Evolutionary conservation across 2,888 invertebrate species (phyloP).

Genomic region (Troides helena): DNA sequence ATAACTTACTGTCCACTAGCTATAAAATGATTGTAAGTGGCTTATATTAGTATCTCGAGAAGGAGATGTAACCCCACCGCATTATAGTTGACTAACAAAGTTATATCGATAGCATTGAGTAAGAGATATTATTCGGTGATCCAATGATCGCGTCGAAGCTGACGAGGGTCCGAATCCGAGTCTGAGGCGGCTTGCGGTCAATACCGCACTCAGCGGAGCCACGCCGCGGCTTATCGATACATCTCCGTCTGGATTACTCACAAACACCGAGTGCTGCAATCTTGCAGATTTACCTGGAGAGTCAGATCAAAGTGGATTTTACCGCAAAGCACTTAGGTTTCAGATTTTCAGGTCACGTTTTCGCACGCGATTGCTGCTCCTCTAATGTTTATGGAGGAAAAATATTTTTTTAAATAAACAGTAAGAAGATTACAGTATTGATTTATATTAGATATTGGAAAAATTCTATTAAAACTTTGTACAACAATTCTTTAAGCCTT

Average conservation of each 20-base stretch:
- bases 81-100: conserved; percentile 18
- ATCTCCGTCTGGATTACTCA: conserved; percentile 48
- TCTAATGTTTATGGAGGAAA: background rate
- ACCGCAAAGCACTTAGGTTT: conserved; percentile 20
- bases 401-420: background rate
- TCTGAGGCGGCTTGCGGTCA: conserved; percentile 44
- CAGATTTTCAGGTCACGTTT: conserved; percentile 1
- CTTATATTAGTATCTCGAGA: background rate
- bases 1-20: background rate
- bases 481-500: background rate
- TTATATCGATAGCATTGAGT: conserved; percentile 32
- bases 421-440: background rate
- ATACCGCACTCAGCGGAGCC: conserved; percentile 45
- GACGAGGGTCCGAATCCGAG: conserved; percentile 52
- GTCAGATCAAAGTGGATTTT: conserved; percentile 16
- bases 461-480: conserved; percentile 5
- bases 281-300: conserved; percentile 42
- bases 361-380: background rate
- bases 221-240: conserved; percentile 46
- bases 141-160: conserved; percentile 54
- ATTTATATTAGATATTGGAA: background rate
- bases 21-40: background rate
- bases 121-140: conserved; percentile 35
- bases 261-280: conserved; percentile 35
- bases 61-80: background rate